Percentiles rank a stretch among this genome's conserved stretches.
Evolutionary conservation across 2,113 vertebrate genomes (phyloP).

Genomic region (Forbesichthys agassizii): DNA sequence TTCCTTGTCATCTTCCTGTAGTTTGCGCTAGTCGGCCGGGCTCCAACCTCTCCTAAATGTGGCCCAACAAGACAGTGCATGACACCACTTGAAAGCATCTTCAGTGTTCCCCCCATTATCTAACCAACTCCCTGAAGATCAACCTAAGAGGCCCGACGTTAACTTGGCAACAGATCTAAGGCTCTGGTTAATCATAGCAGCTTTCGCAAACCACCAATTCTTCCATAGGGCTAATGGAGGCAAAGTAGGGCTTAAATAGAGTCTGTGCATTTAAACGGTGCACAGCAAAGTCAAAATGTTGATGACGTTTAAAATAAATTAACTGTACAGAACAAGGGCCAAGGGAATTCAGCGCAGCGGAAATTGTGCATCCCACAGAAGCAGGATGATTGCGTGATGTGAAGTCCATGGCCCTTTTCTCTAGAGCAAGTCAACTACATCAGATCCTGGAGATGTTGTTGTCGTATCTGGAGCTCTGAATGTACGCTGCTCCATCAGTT

Average conservation of each 20-base stretch:
- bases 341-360: slow-evolving; percentile 33
- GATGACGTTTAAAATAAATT: neutral
- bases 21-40: slow-evolving; percentile 21
- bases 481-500: slow-evolving; percentile 31
- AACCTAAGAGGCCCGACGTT: slow-evolving; percentile 46
- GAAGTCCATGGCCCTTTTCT: slow-evolving; percentile 37
- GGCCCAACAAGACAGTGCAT: slow-evolving; percentile 57
- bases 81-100: slow-evolving; percentile 58
- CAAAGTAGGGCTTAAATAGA: slow-evolving; percentile 17
- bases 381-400: slow-evolving; percentile 49
- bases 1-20: slow-evolving; percentile 43
- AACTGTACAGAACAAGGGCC: slow-evolving; percentile 20
- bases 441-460: slow-evolving; percentile 30
- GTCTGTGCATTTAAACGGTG: slow-evolving; percentile 23
- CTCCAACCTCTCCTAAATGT: slow-evolving; percentile 28
- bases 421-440: slow-evolving; percentile 25
- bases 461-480: slow-evolving; percentile 23
- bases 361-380: slow-evolving; percentile 46
- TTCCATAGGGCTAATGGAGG: neutral
- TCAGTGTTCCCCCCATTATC: slow-evolving; percentile 42
- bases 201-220: slow-evolving; percentile 23
- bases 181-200: slow-evolving; percentile 29
- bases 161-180: slow-evolving; percentile 61
- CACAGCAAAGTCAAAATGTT: slow-evolving; percentile 7
- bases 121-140: slow-evolving; percentile 52